Base-by-base conservation (phyloP, 2,888 invertebrate species). In the Callyntrura sp. region DNA sequence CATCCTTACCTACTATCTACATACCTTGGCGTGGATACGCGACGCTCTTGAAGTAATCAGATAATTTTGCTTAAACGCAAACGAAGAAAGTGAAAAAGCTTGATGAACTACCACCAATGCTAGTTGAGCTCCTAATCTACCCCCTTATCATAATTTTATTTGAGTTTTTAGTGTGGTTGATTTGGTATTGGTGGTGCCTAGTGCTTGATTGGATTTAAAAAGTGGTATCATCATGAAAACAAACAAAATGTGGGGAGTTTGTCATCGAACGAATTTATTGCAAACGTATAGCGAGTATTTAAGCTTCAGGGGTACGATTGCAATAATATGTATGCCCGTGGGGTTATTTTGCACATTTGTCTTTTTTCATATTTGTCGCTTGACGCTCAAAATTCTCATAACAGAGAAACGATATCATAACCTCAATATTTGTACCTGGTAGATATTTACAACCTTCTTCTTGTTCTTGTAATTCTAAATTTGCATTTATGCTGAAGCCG, bases 61-160 rank as follows among this genome's bases (percentile, higher is more conserved):
- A 60, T 60, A 17, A 6, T 9, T 20, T 68, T 68, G 17, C 43
- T 68, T 17, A n/a, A 68, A 68, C 43, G n/a, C 6, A 9, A 51
- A 43, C 43, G 17, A 68, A 43, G 43, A 68, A 68, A 68, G 68
- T 43, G 51, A 43, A 68, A 17, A 17, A 68, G 43, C 14, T 35
- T 17, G 43, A 43, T 9, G 43, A 43, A 28, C 20, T 17, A 35
- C 35, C 2, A 35, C n/a, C n/a, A 35, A 35, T 35, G 35, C 6
- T 35, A 35, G 35, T 2, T 35, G 6, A 35, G 6, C 6, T 35
- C 35, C 6, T 35, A 35, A 35, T 35, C 35, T 35, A 35, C 35
- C 35, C 35, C 35, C 35, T 2, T 6, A 35, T 35, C 35, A 35
- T 35, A 35, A 35, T 35, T 35, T 23, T 60, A 60, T 60, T 23